Percentiles rank a stretch among this genome's conserved stretches.
phyloP scores from a whole-genome alignment of 2,888 invertebrate genomes.

The Patella caerulea region DNA sequence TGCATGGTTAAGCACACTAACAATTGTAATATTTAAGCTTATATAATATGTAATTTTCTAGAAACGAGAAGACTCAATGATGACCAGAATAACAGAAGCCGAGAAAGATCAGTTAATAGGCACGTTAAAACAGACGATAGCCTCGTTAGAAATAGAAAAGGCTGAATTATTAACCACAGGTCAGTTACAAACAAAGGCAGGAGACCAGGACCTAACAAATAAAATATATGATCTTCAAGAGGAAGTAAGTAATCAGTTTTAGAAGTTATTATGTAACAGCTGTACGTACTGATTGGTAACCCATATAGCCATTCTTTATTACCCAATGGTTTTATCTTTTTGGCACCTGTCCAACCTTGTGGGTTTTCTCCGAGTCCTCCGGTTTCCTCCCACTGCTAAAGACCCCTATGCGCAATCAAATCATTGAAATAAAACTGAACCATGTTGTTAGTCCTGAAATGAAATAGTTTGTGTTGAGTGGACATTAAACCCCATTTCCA shows the following conservation, averaged over 20 bases:
- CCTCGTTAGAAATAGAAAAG: slow-evolving; percentile 90
- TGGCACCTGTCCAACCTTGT: no score
- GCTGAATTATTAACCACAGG: slow-evolving; percentile 95
- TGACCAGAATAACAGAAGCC: slow-evolving; percentile 92
- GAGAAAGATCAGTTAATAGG: slow-evolving; percentile 95
- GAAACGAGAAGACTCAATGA: slow-evolving; percentile 92
- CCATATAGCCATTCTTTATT: no score
- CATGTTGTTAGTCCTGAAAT: no score
- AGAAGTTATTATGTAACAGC: not conserved
- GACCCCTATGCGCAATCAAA: no score
- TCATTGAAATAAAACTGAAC: no score
- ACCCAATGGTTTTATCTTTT: not conserved
- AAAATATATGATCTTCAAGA: slow-evolving; percentile 93
- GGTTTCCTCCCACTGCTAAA: no score
- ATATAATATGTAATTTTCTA: slow-evolving; percentile 47
- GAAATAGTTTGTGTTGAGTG: no score
- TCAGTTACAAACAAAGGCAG: slow-evolving; percentile 85
- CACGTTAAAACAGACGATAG: slow-evolving; percentile 93
- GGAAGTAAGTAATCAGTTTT: slow-evolving; percentile 78
- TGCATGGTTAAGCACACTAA: no score
- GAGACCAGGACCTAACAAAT: slow-evolving; percentile 90
- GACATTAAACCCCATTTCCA: no score
- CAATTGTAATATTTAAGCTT: no score
- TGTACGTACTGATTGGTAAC: no score
- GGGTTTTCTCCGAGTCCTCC: no score